These are phyloP conservation scores for Hofmannophila pseudospretella DNA, from an alignment of 2,888 invertebrate genomes.

Conservation along the genomic window DNA sequence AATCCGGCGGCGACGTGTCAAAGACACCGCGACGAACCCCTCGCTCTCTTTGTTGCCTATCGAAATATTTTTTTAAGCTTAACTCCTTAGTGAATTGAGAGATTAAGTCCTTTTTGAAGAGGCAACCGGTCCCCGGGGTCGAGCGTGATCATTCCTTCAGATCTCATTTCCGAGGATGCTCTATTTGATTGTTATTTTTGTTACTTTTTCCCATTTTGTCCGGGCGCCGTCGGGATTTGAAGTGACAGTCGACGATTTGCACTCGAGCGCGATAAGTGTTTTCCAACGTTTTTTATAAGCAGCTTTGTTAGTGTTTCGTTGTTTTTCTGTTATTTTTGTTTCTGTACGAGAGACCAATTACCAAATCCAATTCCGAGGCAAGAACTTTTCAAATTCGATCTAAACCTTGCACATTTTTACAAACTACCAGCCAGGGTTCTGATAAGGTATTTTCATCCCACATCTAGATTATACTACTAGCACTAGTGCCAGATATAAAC, in stretches of 20 bases:
- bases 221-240: slow-evolving; percentile 60
- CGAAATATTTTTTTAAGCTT: slow-evolving; percentile 77
- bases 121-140: slow-evolving; percentile 79
- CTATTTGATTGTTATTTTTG: slow-evolving; percentile 77
- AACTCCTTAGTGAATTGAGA: slow-evolving; percentile 79
- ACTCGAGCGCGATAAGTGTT: slow-evolving; percentile 75
- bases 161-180: slow-evolving; percentile 76
- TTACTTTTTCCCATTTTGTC: slow-evolving; percentile 66
- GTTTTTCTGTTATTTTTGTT: slow-evolving; percentile 29
- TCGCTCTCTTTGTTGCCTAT: slow-evolving; percentile 72
- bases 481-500: too few relatives aligned
- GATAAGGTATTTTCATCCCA: too few relatives aligned
- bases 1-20: slow-evolving; percentile 74
- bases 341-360: background rate
- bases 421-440: too few relatives aligned
- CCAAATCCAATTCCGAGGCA: background rate
- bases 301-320: slow-evolving; percentile 63
- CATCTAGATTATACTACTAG: too few relatives aligned
- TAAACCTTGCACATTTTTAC: background rate
- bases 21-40: slow-evolving; percentile 70
- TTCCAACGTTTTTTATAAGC: slow-evolving; percentile 69
- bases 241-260: slow-evolving; percentile 75
- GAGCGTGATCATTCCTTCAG: slow-evolving; percentile 73
- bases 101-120: slow-evolving; percentile 80
- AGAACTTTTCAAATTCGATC: background rate